phyloP scores from a whole-genome alignment of 2,888 invertebrate species.

The Acronicta alni region DNA sequence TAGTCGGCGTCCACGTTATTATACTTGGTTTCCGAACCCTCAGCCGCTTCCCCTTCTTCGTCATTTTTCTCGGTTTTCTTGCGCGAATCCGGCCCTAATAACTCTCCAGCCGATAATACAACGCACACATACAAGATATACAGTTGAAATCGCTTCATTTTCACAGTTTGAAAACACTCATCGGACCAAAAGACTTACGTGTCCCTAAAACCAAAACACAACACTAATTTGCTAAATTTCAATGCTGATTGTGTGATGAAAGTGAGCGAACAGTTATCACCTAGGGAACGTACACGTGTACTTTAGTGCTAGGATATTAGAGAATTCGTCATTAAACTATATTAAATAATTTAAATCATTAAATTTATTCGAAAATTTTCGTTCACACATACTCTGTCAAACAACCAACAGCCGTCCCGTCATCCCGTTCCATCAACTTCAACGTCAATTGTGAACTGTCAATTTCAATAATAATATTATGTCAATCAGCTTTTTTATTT shows the following conservation, averaged over 20 bases:
- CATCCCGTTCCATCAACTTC: no score
- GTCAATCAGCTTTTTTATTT: no score
- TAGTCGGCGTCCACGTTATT: conserved; percentile 66
- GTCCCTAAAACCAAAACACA: conserved; percentile 63
- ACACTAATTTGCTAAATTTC: conserved; percentile 25
- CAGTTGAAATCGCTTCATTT: conserved; percentile 72
- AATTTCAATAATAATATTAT: no score
- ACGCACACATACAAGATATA: conserved; percentile 72
- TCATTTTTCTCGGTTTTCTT: conserved; percentile 69
- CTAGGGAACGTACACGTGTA: conserved; percentile 53
- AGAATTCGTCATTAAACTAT: conserved; percentile 15
- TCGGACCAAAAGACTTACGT: conserved; percentile 75
- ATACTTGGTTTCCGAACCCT: conserved; percentile 56
- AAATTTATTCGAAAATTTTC: conserved; percentile 32
- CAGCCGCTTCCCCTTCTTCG: conserved; percentile 66
- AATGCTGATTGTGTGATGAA: conserved; percentile 27
- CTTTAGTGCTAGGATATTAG: conserved; percentile 17
- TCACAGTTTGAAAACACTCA: conserved; percentile 55
- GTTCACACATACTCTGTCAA: conserved; percentile 20
- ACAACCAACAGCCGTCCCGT: conserved; percentile 10
- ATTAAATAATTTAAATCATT: conserved; percentile 8
- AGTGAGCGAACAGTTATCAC: conserved; percentile 28
- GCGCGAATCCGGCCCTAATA: conserved; percentile 75
- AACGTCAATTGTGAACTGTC: no score
- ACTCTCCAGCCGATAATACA: conserved; percentile 70